Conservation (phyloP, 2,888 invertebrate genomes). For the Papilio gigon region DNA sequence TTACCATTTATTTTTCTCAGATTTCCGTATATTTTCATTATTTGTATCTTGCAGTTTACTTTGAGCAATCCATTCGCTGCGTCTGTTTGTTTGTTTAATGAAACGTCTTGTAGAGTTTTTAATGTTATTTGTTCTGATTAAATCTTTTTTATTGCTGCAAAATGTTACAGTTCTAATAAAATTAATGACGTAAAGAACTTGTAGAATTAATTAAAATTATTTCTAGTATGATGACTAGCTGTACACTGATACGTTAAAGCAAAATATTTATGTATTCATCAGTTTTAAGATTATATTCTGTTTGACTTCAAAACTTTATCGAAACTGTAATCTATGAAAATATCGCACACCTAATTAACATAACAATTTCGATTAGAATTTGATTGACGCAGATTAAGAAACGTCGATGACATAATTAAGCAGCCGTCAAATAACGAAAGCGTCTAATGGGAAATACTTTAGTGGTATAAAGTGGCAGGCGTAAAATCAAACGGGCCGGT, state of each 20-base stretch:
- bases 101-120: slow-evolving; percentile 45
- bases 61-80: slow-evolving; percentile 51
- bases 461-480: slow-evolving; percentile 35
- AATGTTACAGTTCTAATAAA: slow-evolving; percentile 43
- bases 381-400: slow-evolving; percentile 19
- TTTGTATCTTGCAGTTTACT: slow-evolving; percentile 57
- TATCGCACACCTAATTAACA: slow-evolving; percentile 18
- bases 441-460: slow-evolving; percentile 30
- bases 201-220: not conserved
- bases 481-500: slow-evolving; percentile 49
- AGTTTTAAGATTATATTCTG: no score
- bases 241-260: no score
- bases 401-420: slow-evolving; percentile 27
- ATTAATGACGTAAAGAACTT: not conserved
- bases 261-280: no score
- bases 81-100: slow-evolving; percentile 51
- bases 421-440: slow-evolving; percentile 15
- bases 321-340: not conserved
- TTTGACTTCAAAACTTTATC: no score
- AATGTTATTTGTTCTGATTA: slow-evolving; percentile 46
- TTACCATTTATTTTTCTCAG: slow-evolving; percentile 62
- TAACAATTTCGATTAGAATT: slow-evolving; percentile 1
- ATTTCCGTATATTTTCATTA: slow-evolving; percentile 58
- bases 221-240: no score
- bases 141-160: slow-evolving; percentile 43